Evolutionary conservation across 1,140 invertebrate species (phyloP).

Genomic region (Psilanteris sp.): DNA sequence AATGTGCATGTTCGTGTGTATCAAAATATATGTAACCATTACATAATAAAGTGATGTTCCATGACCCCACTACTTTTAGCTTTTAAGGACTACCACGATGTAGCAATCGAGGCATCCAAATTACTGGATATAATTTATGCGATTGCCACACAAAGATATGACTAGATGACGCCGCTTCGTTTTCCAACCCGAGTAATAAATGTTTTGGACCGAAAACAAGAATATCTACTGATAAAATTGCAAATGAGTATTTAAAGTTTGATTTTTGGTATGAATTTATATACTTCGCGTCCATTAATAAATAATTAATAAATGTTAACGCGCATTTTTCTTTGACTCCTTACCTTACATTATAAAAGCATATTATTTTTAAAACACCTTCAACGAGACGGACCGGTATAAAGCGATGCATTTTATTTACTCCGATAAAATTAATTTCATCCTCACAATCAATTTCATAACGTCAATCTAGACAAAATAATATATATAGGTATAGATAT

Average conservation of each 20-base stretch:
- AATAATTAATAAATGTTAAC: too few species aligned
- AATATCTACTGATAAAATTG: slow-evolving; percentile 36
- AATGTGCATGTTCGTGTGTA: slow-evolving; percentile 3
- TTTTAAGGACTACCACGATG: slow-evolving; percentile 49
- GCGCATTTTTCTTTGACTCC: too few species aligned
- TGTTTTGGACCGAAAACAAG: slow-evolving; percentile 22
- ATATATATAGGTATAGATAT: too few species aligned
- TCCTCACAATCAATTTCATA: too few species aligned
- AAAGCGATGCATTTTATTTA: too few species aligned
- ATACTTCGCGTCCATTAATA: too few species aligned
- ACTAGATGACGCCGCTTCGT: slow-evolving; percentile 42
- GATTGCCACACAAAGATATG: slow-evolving; percentile 56
- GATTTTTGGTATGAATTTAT: too few species aligned
- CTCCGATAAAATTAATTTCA: too few species aligned
- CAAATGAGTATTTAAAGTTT: slow-evolving; percentile 8
- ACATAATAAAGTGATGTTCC: slow-evolving; percentile 48
- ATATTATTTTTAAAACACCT: too few species aligned
- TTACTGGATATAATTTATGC: slow-evolving; percentile 59
- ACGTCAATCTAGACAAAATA: too few species aligned
- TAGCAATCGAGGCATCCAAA: slow-evolving; percentile 57
- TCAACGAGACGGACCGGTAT: too few species aligned
- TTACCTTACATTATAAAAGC: too few species aligned
- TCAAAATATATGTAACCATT: slow-evolving; percentile 36
- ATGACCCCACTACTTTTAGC: slow-evolving; percentile 48
- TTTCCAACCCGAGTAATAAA: slow-evolving; percentile 29